Evolutionary conservation across 2,888 invertebrate genomes (phyloP).

Genomic region (Tigriopus californicus): DNA sequence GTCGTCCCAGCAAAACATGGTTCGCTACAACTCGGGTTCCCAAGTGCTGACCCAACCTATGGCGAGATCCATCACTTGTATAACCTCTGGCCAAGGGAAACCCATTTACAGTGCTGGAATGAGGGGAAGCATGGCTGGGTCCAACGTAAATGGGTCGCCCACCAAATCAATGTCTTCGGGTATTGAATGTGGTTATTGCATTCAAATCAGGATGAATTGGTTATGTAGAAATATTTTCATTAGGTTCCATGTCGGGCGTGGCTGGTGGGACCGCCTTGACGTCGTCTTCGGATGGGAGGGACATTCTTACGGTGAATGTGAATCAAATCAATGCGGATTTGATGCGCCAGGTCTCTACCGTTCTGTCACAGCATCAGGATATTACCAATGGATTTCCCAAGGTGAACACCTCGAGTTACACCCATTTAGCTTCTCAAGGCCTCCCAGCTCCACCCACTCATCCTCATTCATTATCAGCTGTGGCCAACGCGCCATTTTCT

Average conservation of each 20-base stretch:
- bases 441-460: no score
- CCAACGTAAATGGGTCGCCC: constrained; percentile 20
- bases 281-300: background rate
- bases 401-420: no score
- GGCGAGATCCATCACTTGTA: constrained; percentile 10
- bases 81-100: background rate
- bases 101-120: no score
- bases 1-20: constrained; percentile 39
- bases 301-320: constrained; percentile 1
- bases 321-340: constrained; percentile 6
- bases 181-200: no score
- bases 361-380: background rate
- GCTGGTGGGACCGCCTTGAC: background rate
- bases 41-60: background rate
- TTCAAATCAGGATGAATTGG: no score
- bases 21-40: background rate
- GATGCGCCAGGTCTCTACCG: background rate
- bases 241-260: background rate
- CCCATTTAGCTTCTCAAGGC: no score
- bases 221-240: no score
- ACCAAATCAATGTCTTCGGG: constrained; percentile 23
- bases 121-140: no score
- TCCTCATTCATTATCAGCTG: no score
- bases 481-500: no score
- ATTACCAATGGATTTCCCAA: no score